Conservation (phyloP, 2,113 vertebrate genomes). For the Pseudorasbora parva region DNA sequence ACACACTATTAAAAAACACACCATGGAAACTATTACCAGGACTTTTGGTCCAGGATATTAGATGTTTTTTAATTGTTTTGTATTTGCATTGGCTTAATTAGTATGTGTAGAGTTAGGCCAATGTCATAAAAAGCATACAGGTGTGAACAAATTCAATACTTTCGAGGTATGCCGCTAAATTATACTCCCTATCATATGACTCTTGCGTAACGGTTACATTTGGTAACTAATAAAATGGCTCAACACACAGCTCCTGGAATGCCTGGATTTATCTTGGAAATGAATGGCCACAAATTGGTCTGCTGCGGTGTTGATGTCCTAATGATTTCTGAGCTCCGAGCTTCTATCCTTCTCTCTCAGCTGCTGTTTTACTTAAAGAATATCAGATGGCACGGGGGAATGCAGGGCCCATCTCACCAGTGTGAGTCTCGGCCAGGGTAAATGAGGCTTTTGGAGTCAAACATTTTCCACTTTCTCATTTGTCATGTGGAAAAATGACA, state of each 20-base stretch:
- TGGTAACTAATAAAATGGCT: constrained; percentile 29
- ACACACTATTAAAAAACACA: constrained; percentile 6
- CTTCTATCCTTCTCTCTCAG: constrained; percentile 50
- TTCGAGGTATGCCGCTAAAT: constrained; percentile 24
- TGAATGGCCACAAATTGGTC: constrained; percentile 7
- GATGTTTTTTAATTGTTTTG: not conserved
- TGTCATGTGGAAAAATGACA: constrained; percentile 26
- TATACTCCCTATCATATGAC: not conserved
- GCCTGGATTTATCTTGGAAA: constrained; percentile 46
- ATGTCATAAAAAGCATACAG: not conserved
- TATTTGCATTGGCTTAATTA: not conserved
- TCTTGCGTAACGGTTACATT: not conserved
- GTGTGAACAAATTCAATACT: not conserved
- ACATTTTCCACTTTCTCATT: constrained; percentile 25
- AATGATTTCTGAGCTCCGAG: constrained; percentile 32
- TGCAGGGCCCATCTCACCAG: constrained; percentile 59
- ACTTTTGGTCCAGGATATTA: not conserved
- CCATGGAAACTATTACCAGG: constrained; percentile 16
- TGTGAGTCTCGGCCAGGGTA: constrained; percentile 37
- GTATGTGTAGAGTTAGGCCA: not conserved
- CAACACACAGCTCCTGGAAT: constrained; percentile 10
- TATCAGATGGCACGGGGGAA: constrained; percentile 67
- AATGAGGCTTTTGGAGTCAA: constrained; percentile 32
- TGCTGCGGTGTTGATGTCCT: constrained; percentile 20
- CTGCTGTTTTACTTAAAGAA: constrained; percentile 68